Conservation (phyloP, 2,797 vertebrate species). For the Threskiornis aethiopicus region DNA sequence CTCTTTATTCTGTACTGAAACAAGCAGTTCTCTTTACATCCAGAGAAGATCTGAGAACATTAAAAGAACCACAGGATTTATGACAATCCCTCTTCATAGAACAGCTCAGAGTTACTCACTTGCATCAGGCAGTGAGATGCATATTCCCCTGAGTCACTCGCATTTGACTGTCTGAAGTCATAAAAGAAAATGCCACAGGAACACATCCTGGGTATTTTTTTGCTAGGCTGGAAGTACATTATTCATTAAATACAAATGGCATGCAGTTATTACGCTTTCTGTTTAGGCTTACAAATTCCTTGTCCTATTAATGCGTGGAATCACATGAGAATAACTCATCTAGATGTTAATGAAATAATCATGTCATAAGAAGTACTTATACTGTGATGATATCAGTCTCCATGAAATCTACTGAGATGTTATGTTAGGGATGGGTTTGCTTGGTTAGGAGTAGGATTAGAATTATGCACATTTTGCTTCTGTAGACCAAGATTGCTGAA, state of each 20-base stretch:
- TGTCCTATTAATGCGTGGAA: background rate
- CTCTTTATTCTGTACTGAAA: background rate
- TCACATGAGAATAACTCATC: constrained; percentile 19
- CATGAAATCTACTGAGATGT: background rate
- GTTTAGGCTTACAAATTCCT: background rate
- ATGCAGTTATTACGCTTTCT: background rate
- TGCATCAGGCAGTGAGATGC: background rate
- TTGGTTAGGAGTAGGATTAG: background rate
- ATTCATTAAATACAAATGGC: background rate
- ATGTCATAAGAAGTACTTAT: background rate
- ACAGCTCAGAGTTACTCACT: constrained; percentile 24
- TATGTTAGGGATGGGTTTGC: background rate
- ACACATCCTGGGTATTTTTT: background rate
- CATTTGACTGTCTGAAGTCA: constrained; percentile 18
- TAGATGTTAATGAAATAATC: constrained; percentile 9
- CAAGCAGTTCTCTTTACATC: background rate
- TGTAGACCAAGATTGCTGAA: background rate
- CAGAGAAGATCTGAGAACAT: background rate
- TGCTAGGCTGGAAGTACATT: background rate
- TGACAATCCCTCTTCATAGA: background rate
- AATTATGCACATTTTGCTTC: background rate
- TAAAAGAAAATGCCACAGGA: constrained; percentile 15
- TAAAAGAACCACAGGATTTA: background rate
- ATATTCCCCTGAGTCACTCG: background rate
- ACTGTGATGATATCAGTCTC: background rate